phyloP scores from a whole-genome alignment of 1,140 invertebrate species.

The Zaprionus capensis region DNA sequence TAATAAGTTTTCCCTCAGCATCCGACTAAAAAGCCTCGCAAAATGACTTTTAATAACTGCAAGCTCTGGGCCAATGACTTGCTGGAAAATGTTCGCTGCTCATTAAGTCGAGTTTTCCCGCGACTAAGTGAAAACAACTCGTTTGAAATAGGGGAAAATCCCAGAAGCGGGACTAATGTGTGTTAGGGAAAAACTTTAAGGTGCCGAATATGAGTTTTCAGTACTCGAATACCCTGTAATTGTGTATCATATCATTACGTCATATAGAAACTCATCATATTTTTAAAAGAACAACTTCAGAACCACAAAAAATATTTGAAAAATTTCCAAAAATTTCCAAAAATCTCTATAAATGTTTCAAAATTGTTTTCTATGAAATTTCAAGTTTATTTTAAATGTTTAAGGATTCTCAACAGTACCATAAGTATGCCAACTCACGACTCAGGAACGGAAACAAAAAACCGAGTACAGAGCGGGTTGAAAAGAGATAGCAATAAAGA shows the following conservation, averaged over 20 bases:
- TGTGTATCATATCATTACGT: too few relatives aligned
- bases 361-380: not conserved
- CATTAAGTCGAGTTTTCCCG: conserved; percentile 13
- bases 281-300: too few relatives aligned
- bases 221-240: too few relatives aligned
- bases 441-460: not conserved
- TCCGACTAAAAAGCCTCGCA: not conserved
- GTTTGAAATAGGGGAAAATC: not conserved
- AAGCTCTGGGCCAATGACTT: not conserved
- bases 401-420: conserved; percentile 6
- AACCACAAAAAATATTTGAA: too few relatives aligned
- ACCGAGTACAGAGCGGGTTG: too few relatives aligned
- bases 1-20: conserved; percentile 25
- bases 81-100: not conserved
- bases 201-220: too few relatives aligned
- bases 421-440: not conserved
- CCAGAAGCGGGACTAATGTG: too few relatives aligned
- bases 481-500: conserved; percentile 14
- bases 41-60: conserved; percentile 23
- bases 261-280: too few relatives aligned
- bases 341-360: not conserved
- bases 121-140: conserved; percentile 5
- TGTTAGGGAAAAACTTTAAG: too few relatives aligned
- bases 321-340: too few relatives aligned
- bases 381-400: not conserved